Evolutionary conservation across 2,797 vertebrate genomes (phyloP).

Genomic region (Gadopsis marmoratus): DNA sequence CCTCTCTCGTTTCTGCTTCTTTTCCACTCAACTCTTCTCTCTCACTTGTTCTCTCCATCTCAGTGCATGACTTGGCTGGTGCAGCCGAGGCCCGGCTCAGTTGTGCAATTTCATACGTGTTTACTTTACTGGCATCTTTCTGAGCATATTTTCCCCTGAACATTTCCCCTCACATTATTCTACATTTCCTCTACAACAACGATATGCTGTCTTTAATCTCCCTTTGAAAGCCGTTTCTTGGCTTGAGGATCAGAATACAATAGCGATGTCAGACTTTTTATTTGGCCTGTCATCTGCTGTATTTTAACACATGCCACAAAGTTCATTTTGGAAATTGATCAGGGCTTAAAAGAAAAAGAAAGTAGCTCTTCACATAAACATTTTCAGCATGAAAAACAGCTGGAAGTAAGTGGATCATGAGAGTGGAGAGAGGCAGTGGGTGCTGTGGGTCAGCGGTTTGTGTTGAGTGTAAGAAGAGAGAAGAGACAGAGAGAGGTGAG

Average conservation of each 20-base stretch:
- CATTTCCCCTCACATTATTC: constrained; percentile 80
- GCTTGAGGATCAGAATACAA: constrained; percentile 68
- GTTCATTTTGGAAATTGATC: constrained; percentile 84
- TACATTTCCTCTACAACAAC: constrained; percentile 79
- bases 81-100: constrained; percentile 71
- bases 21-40: constrained; percentile 49
- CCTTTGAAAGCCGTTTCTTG: constrained; percentile 66
- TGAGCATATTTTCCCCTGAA: constrained; percentile 72
- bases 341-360: constrained; percentile 83
- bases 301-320: constrained; percentile 79
- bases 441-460: constrained; percentile 74
- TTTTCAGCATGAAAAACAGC: constrained; percentile 88
- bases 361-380: constrained; percentile 86
- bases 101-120: constrained; percentile 85
- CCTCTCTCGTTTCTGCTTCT: constrained; percentile 60
- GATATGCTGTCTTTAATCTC: constrained; percentile 72
- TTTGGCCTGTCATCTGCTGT: constrained; percentile 71
- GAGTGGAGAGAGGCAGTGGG: constrained; percentile 64
- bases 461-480: constrained; percentile 72
- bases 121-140: constrained; percentile 85
- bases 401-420: constrained; percentile 85
- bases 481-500: constrained; percentile 70
- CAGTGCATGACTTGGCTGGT: constrained; percentile 78
- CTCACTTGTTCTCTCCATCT: constrained; percentile 69
- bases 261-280: constrained; percentile 60